phyloP scores from a whole-genome alignment of 1,140 invertebrate genomes.

The Lordiphosa collinella region DNA sequence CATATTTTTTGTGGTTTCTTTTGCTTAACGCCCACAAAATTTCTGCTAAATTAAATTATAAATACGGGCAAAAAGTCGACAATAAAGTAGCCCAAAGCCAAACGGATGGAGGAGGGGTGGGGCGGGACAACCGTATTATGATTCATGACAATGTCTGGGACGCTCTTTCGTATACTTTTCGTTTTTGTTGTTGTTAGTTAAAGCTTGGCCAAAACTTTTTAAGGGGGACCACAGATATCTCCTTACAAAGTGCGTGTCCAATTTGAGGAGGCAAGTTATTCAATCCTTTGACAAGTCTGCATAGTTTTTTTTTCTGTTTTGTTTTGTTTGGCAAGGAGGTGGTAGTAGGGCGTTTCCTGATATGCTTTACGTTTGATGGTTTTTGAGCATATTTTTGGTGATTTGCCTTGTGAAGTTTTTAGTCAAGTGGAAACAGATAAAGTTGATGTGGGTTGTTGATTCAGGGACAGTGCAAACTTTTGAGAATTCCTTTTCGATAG shows the following conservation, averaged over 20 bases:
- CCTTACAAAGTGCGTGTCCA: slow-evolving; percentile 66
- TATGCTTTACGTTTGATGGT: slow-evolving; percentile 38
- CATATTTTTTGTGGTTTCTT: slow-evolving; percentile 40
- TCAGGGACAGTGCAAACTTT: not conserved
- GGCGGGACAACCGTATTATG: slow-evolving; percentile 46
- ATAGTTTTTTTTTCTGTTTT: slow-evolving; percentile 34
- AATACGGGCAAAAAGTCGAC: slow-evolving; percentile 67
- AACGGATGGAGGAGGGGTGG: not conserved
- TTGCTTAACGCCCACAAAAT: slow-evolving; percentile 69
- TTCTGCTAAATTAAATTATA: slow-evolving; percentile 78
- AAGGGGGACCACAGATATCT: slow-evolving; percentile 27
- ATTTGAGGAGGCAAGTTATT: slow-evolving; percentile 63
- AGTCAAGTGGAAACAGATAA: slow-evolving; percentile 29
- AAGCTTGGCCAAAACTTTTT: slow-evolving; percentile 26
- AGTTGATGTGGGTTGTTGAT: slow-evolving; percentile 49
- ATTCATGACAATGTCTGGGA: slow-evolving; percentile 64
- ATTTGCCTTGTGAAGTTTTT: slow-evolving; percentile 38
- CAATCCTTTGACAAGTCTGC: slow-evolving; percentile 61
- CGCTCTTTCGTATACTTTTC: slow-evolving; percentile 14
- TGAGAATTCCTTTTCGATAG: not conserved
- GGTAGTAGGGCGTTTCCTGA: slow-evolving; percentile 7
- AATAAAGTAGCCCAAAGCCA: slow-evolving; percentile 47
- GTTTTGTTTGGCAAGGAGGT: not conserved
- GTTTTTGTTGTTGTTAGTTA: slow-evolving; percentile 36
- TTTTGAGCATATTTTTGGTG: slow-evolving; percentile 44